Evolutionary conservation across 1,140 invertebrate species (phyloP), one percentile per base, ranked within the genome.

Genomic region (Drosophila repleta): DNA sequence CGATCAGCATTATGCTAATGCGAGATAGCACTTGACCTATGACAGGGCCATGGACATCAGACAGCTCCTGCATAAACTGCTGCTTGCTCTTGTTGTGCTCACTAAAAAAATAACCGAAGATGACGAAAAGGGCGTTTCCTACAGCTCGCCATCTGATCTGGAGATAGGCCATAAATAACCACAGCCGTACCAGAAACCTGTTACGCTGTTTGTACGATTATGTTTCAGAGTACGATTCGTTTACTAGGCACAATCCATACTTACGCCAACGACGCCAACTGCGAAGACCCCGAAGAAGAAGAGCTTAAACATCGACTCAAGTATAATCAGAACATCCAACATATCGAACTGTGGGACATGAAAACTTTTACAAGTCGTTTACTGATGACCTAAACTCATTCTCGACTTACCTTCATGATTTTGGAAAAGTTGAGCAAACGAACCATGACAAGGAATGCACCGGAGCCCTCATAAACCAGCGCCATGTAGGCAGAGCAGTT

Each of bases 231-330:
- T 1, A 39, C n/a, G 2, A 41, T 41, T 4, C 24, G 10, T 26
- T 6, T 7, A 21, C 6, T n/a, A n/a, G n/a, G n/a, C n/a, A n/a
- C n/a, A n/a, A 10, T 29, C 4, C 6, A 29, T 65, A 58, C 55
- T 60, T 53, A 72, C 69, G 35, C 8, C 45, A 7, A 60, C 53
- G 18, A 72, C 7, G 3, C 63, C 69, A 26, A 58, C 49, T 6
- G 39, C 63, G 24, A 72, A 26, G 13, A 45, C 1, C 0, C 37
- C 10, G 10, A 66, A 60, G n/a, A 15, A 39, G 10, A 53, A 0
- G 8, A 67, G 4, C 20, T 37, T 45, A 29, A 10, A 52, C 13
- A 53, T 10, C 6, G 24, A 8, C 15, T 6, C 20, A 4, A 58
- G 2, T 8, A 66, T 13, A 10, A 29, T 6, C 29, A 66, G 13